A percentile compares a stretch with the other conserved stretches of the same genome.
Conservation (phyloP, 2,888 invertebrate species). For the Hypselothyrea guttata region DNA sequence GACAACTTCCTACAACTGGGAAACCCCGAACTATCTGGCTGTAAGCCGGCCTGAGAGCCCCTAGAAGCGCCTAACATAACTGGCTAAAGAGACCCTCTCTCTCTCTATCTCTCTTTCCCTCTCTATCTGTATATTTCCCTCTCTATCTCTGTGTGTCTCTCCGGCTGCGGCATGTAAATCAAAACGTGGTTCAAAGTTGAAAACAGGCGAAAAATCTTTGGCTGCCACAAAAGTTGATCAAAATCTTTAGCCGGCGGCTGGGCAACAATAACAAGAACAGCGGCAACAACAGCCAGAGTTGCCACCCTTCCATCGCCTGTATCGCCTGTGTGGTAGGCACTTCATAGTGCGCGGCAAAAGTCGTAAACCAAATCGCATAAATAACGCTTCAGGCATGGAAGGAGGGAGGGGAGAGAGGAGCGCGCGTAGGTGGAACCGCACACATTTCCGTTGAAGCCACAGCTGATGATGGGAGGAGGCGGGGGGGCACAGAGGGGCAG, state of each 20-base stretch:
- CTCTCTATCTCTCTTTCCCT: too few species aligned
- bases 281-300: constrained; percentile 5
- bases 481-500: constrained; percentile 9
- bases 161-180: constrained; percentile 63
- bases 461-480: constrained; percentile 5
- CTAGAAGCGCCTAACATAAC: too few species aligned
- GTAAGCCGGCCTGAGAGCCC: neutral
- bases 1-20: constrained; percentile 47
- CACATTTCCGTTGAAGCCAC: constrained; percentile 47
- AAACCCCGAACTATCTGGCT: neutral
- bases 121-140: too few species aligned
- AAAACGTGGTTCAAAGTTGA: constrained; percentile 69
- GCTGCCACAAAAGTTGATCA: constrained; percentile 57
- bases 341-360: constrained; percentile 45
- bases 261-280: constrained; percentile 7
- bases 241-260: constrained; percentile 42
- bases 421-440: constrained; percentile 38
- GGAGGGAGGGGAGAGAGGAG: constrained; percentile 14
- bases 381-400: constrained; percentile 50
- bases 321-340: neutral
- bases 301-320: neutral
- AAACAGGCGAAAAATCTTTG: constrained; percentile 65
- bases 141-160: neutral
- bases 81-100: too few species aligned
- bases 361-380: constrained; percentile 70